phyloP scores from a whole-genome alignment of 2,888 invertebrate genomes.

The Eupithecia centaureata region DNA sequence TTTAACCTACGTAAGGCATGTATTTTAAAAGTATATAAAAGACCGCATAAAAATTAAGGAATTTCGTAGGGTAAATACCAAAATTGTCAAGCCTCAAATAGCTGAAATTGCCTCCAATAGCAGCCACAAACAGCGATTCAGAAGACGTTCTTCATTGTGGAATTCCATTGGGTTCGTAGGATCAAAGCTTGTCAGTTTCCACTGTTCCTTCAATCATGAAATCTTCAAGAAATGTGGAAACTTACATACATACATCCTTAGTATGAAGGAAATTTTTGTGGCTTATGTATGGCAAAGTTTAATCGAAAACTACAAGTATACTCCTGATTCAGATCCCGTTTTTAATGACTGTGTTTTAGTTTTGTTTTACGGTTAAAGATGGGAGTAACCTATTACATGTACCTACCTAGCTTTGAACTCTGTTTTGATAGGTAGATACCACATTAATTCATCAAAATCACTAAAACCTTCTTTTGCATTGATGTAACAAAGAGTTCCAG shows the following conservation, averaged over 20 bases:
- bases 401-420: too few relatives aligned
- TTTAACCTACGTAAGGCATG: neutral
- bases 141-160: neutral
- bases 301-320: too few relatives aligned
- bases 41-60: neutral
- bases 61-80: neutral
- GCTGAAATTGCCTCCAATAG: neutral
- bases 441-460: too few relatives aligned
- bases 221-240: neutral
- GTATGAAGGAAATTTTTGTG: neutral
- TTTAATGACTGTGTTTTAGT: too few relatives aligned
- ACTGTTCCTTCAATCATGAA: neutral
- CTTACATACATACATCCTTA: neutral
- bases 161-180: neutral
- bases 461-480: too few relatives aligned
- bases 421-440: too few relatives aligned
- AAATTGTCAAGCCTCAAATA: constrained; percentile 1
- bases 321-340: too few relatives aligned
- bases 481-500: too few relatives aligned
- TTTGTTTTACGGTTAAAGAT: too few relatives aligned
- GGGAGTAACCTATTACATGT: too few relatives aligned
- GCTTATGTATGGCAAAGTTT: too few relatives aligned
- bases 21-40: neutral
- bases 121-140: neutral
- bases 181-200: neutral